These are phyloP conservation scores for Peromyscus californicus DNA, from an alignment of 2,113 vertebrate genomes.

Conservation along the genomic window DNA sequence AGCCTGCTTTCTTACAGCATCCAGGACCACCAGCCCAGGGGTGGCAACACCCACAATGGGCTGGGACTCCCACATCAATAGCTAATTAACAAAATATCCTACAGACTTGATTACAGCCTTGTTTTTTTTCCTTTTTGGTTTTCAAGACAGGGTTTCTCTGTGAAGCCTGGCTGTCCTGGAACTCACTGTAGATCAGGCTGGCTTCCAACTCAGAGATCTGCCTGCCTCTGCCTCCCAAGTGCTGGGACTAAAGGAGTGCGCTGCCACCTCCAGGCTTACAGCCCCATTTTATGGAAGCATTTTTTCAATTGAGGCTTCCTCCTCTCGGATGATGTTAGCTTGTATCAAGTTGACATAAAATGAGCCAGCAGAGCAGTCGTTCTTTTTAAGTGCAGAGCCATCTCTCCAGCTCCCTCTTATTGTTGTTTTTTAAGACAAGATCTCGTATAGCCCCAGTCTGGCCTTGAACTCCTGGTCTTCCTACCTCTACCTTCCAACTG, in stretches of 20 bases:
- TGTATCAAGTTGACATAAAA: neutral
- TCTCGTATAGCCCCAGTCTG: neutral
- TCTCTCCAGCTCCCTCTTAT: neutral
- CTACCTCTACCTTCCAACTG: neutral
- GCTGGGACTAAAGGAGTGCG: neutral
- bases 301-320: neutral
- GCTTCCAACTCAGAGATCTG: neutral
- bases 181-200: neutral
- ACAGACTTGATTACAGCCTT: neutral
- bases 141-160: neutral
- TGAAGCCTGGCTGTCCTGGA: neutral
- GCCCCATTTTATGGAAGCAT: neutral
- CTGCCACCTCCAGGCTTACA: neutral
- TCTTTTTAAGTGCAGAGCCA: neutral
- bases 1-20: neutral
- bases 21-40: neutral
- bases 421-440: neutral
- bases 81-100: neutral
- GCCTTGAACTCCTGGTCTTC: neutral
- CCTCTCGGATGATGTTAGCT: neutral
- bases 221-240: neutral
- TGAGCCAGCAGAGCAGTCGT: neutral
- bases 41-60: neutral
- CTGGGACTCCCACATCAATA: neutral
- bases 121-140: neutral